Evolutionary conservation across 2,113 vertebrate species (phyloP).

Genomic region (Lynx canadensis): DNA sequence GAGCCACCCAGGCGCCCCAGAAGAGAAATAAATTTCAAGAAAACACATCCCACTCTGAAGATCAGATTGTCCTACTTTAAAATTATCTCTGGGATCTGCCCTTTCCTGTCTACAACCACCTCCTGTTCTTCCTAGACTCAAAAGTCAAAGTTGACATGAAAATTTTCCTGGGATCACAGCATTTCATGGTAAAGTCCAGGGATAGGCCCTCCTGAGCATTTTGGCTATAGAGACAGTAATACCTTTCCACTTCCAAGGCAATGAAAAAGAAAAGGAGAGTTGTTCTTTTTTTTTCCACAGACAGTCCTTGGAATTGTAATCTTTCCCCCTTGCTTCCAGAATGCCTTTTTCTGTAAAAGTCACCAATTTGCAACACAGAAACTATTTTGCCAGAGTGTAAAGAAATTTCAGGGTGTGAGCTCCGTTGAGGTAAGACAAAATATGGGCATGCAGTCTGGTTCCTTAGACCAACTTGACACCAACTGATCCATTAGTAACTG

Average conservation of each 20-base stretch:
- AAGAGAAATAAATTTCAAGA: neutral
- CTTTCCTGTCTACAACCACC: neutral
- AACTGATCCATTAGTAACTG: neutral
- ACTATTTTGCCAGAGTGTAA: neutral
- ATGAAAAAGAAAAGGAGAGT: neutral
- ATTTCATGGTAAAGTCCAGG: neutral
- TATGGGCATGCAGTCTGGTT: neutral
- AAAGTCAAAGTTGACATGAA: neutral
- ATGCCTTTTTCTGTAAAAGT: conserved; percentile 11
- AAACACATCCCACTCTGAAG: neutral
- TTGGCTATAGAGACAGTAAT: neutral
- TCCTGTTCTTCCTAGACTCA: neutral
- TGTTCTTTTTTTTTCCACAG: neutral
- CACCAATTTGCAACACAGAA: neutral
- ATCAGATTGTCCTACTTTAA: neutral
- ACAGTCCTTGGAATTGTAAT: neutral
- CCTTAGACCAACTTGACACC: conserved; percentile 13
- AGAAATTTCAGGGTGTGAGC: neutral
- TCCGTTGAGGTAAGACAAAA: neutral
- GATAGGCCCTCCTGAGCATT: neutral
- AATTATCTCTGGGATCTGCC: neutral
- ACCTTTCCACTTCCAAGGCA: neutral
- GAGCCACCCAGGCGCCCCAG: no score
- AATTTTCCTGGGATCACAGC: neutral
- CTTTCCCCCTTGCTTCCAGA: neutral